phyloP scores from a whole-genome alignment of 2,888 invertebrate species.

The Polydrusus pterygomalis region DNA sequence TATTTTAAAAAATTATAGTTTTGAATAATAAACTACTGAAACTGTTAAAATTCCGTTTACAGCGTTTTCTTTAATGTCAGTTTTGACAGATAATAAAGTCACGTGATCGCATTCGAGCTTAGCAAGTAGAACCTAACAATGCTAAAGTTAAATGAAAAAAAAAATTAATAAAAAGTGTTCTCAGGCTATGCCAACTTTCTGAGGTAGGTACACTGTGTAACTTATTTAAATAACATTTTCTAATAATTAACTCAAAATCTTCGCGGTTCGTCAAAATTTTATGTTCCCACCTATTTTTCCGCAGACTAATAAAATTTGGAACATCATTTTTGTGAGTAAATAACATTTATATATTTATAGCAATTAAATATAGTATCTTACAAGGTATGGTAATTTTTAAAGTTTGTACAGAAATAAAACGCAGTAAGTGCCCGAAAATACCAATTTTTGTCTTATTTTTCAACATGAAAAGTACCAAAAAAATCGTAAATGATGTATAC shows the following conservation, averaged over 20 bases:
- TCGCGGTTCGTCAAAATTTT: not conserved
- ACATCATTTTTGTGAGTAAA: constrained; percentile 32
- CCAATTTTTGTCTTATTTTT: constrained; percentile 45
- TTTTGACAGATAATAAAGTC: too few relatives aligned
- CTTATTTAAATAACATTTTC: not conserved
- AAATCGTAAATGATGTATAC: too few relatives aligned
- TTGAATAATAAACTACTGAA: too few relatives aligned
- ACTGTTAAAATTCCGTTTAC: too few relatives aligned
- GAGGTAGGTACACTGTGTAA: too few relatives aligned
- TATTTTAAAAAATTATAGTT: not conserved
- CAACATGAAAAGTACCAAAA: constrained; percentile 26
- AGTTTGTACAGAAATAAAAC: constrained; percentile 65
- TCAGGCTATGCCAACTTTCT: too few relatives aligned
- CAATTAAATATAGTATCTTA: constrained; percentile 62
- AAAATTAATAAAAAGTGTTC: too few relatives aligned
- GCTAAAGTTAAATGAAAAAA: too few relatives aligned
- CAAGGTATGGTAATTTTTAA: constrained; percentile 58
- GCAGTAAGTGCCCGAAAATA: constrained; percentile 62
- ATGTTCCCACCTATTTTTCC: constrained; percentile 19
- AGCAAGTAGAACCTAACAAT: too few relatives aligned
- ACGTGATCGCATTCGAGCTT: too few relatives aligned
- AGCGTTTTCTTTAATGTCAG: too few relatives aligned
- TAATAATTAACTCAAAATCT: too few relatives aligned
- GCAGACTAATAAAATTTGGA: constrained; percentile 26
- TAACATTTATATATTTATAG: constrained; percentile 58